Base-by-base conservation (phyloP, 2,888 invertebrate genomes). In the Aphodius sticticus region DNA sequence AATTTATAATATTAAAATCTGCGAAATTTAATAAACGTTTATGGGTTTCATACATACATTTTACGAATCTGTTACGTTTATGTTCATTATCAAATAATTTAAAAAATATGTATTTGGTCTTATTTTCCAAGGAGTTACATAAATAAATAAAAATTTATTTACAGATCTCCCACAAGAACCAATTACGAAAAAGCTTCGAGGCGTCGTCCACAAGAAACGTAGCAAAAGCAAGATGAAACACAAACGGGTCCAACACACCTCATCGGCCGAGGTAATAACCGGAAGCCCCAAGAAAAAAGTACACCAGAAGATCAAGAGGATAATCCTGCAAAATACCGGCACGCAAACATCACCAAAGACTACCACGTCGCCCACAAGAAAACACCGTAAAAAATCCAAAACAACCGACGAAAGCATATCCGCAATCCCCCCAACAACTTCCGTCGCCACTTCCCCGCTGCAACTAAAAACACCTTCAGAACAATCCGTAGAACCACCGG, bases 321-420 rank as follows among this genome's bases (percentile, higher is more conserved):
- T 86, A 6, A 83, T 88, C 35, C 71, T 87, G 69, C 88, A 89
- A 84, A 89, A 88, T 82, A 88, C 82, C 2, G 88, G 88, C 78
- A 89, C 88, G 0, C 88, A 89, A 83, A 89, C 88, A 0, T 87
- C 88, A n/a, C 88, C 88, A 4, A 83, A 81, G 74, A 77, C 38
- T 36, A 69, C 69, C 16, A 69, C 12, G 53, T 36, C 15, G 16
- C 75, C 3, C 79, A 14, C 70, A 7, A 14, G 38, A 12, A 70
- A 70, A 70, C 53, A 53, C 53, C 53, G 9, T 9, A 53, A 53
- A 5, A 53, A 53, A 5, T 12, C 7, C 53, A 12, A 53, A 53
- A 53, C 53, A 53, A 7, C 53, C n/a, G 69, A 71, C 76, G 69
- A 79, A 14, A 70, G 37, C 16, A 16, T 26, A 26, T 26, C 70